Evolutionary conservation across 35 echinoderm and acorn worm species (phyloP), one percentile per base, ranked within the genome.

Genomic region (Amphiura filiformis): DNA sequence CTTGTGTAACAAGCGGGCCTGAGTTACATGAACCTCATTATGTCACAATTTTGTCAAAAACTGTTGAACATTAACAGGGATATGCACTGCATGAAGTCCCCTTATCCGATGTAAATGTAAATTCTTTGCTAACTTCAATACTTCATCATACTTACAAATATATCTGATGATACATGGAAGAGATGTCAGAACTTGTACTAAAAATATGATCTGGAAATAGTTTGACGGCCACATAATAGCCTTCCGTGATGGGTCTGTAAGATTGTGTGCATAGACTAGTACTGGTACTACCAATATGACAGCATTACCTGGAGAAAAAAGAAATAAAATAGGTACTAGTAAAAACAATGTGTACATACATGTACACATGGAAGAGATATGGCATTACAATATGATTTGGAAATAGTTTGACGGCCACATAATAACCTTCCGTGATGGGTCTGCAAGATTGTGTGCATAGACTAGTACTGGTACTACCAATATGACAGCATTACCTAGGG

Each of bases 111-210:
- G n/a, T n/a, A n/a, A n/a, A n/a, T n/a, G n/a, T n/a, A n/a, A n/a
- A n/a, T n/a, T n/a, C n/a, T n/a, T n/a, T n/a, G n/a, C n/a, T n/a
- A n/a, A n/a, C n/a, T n/a, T n/a, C n/a, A n/a, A n/a, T n/a, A n/a
- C n/a, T n/a, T n/a, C n/a, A n/a, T n/a, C n/a, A 47, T 47, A 70
- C 61, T 70, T 70, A 70, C 61, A 70, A 15, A 70, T 70, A 70
- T 70, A 70, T 70, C 26, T 70, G 17, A 70, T 70, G 61, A 70
- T 23, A 30, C 15, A 70, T 26, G 61, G 61, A 70, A 70, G 2
- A 4, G 61, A 70, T 26, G 61, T 70, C 3, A 70, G 26, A 23
- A n/a, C 15, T 70, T 70, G 61, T 30, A 70, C 26, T 4, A 23
- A 15, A 70, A 70, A 70, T 3, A 70, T 23, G 26, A 70, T 70